Percentiles rank a stretch among this genome's conserved stretches.
phyloP scores from a whole-genome alignment of 2,888 invertebrate genomes.

The Agrilus cyanescens region DNA sequence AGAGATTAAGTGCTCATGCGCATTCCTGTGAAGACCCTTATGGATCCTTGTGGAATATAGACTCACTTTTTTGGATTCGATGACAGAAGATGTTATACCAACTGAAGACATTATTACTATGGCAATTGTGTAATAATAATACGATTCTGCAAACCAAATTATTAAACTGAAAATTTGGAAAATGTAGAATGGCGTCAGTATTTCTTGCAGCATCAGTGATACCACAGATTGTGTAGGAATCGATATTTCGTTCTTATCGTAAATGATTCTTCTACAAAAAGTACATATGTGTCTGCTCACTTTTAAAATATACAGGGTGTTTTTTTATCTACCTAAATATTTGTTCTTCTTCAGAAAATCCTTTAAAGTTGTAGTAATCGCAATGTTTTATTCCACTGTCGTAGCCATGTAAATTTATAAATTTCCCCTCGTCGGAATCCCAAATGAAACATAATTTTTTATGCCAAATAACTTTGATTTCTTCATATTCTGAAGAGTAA shows the following conservation, averaged over 20 bases:
- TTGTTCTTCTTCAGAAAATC: slow-evolving; percentile 46
- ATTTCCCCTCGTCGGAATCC: slow-evolving; percentile 56
- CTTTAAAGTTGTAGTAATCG: slow-evolving; percentile 49
- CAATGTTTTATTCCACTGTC: slow-evolving; percentile 55
- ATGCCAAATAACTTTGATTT: slow-evolving; percentile 54
- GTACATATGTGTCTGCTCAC: not conserved
- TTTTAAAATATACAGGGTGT: not conserved
- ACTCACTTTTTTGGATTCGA: slow-evolving; percentile 70
- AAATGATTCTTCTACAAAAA: slow-evolving; percentile 56
- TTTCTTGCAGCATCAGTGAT: slow-evolving; percentile 65
- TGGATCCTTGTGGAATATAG: not conserved
- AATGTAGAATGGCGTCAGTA: slow-evolving; percentile 91
- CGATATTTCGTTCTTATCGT: slow-evolving; percentile 72
- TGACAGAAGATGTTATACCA: slow-evolving; percentile 70
- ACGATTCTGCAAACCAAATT: slow-evolving; percentile 80
- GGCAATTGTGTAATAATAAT: slow-evolving; percentile 78
- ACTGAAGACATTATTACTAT: slow-evolving; percentile 75
- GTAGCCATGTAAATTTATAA: slow-evolving; percentile 60
- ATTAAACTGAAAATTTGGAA: slow-evolving; percentile 87
- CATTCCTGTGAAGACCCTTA: too few relatives aligned
- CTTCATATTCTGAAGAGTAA: slow-evolving; percentile 30
- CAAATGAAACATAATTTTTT: slow-evolving; percentile 78
- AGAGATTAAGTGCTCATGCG: too few relatives aligned
- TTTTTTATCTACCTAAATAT: slow-evolving; percentile 42
- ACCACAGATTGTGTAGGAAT: slow-evolving; percentile 66